These are phyloP conservation scores for Eurypyga helias DNA, from an alignment of 2,113 vertebrate species.

Conservation along the genomic window DNA sequence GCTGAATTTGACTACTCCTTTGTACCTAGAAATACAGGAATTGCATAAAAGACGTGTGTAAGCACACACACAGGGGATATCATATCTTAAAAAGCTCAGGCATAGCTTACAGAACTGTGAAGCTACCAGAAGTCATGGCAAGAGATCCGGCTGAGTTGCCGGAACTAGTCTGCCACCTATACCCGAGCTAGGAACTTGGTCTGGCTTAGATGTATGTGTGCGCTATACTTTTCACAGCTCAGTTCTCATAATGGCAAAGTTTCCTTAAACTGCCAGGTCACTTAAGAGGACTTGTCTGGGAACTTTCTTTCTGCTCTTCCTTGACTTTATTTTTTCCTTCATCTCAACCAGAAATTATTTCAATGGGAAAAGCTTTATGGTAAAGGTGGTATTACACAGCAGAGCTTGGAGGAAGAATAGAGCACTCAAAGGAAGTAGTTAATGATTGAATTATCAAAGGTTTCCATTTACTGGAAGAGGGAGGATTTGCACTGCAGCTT, in stretches of 20 bases:
- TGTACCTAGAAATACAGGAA: neutral
- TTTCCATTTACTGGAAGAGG: neutral
- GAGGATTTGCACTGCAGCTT: neutral
- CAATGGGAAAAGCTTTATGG: neutral
- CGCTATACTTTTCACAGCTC: neutral
- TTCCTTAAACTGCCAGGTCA: neutral
- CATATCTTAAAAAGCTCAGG: neutral
- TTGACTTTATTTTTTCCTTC: neutral
- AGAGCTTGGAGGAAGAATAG: neutral
- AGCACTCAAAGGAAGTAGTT: neutral
- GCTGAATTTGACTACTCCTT: neutral
- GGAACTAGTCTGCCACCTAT: neutral
- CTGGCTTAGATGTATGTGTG: neutral
- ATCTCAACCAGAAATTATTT: neutral
- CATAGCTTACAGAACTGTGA: neutral
- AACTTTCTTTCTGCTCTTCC: neutral
- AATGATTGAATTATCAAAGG: neutral
- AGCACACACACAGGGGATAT: neutral
- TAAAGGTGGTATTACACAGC: neutral
- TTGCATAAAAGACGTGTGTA: neutral
- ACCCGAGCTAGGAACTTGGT: neutral
- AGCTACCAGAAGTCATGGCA: neutral
- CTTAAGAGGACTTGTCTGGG: neutral
- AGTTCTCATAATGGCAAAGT: fast-evolving
- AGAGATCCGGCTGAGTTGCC: neutral